Evolutionary conservation across 2,797 vertebrate genomes (phyloP).

Genomic region (Gallinago stenura): DNA sequence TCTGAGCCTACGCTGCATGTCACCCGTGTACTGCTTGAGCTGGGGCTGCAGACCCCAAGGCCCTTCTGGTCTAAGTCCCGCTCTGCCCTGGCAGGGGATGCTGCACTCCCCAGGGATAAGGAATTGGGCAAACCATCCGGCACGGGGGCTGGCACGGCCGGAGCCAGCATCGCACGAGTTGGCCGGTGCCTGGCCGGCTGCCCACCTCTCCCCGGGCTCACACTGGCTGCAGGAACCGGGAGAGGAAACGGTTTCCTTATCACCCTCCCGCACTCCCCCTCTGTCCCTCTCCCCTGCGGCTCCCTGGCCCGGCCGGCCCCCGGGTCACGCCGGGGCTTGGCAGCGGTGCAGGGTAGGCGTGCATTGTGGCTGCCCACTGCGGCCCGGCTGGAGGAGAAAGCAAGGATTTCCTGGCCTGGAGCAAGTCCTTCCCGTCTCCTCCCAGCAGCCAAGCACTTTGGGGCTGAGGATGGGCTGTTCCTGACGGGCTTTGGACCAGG

Average conservation of each 20-base stretch:
- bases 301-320: background rate
- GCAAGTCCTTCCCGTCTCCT: slow-evolving; percentile 59
- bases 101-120: background rate
- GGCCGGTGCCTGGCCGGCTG: background rate
- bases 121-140: rapidly evolving
- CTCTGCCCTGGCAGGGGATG: background rate
- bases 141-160: background rate
- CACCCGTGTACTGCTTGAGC: rapidly evolving
- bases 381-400: slow-evolving; percentile 54
- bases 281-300: background rate
- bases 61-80: background rate
- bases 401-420: slow-evolving; percentile 72
- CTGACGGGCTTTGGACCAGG: background rate
- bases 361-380: slow-evolving; percentile 69
- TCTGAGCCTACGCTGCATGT: rapidly evolving
- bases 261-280: background rate
- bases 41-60: background rate
- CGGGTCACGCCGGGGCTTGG: background rate
- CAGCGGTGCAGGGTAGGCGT: background rate
- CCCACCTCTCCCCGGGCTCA: background rate
- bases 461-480: background rate
- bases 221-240: background rate
- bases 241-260: background rate
- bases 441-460: background rate
- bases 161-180: rapidly evolving